These are phyloP conservation scores for Sciurus vulgaris DNA, from an alignment of 2,797 vertebrate genomes.

Conservation along the genomic window DNA sequence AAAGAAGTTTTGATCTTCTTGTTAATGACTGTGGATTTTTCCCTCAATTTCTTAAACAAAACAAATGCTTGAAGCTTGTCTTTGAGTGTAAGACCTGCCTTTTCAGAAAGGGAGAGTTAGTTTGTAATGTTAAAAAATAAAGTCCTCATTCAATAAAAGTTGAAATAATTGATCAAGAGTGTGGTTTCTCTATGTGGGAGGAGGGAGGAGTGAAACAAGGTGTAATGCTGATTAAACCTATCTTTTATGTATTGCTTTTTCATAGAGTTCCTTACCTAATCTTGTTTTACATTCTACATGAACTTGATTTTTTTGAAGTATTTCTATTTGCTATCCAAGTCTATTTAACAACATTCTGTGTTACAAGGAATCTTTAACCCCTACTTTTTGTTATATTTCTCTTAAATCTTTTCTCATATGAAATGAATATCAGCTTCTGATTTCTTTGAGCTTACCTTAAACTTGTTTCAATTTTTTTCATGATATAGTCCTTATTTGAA, in stretches of 20 bases:
- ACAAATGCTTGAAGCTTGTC: conserved; percentile 81
- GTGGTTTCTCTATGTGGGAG: conserved; percentile 81
- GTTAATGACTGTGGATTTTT: conserved; percentile 81
- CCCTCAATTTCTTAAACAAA: conserved; percentile 71
- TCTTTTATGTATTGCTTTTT: conserved; percentile 25
- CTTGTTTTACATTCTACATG: not conserved
- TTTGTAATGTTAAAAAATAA: conserved; percentile 87
- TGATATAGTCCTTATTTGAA: conserved; percentile 30
- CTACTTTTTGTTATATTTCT: conserved; percentile 50
- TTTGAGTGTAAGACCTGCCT: conserved; percentile 86
- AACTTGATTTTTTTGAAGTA: conserved; percentile 59
- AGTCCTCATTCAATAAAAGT: conserved; percentile 89
- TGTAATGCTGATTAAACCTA: not conserved
- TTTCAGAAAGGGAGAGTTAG: conserved; percentile 86
- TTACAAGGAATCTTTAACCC: conserved; percentile 25
- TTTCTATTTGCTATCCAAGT: conserved; percentile 51
- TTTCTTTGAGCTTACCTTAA: conserved; percentile 55
- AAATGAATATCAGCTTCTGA: not conserved
- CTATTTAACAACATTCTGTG: conserved; percentile 55
- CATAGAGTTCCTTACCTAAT: not conserved
- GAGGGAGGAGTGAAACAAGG: conserved; percentile 36
- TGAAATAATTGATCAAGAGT: conserved; percentile 86
- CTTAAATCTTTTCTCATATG: not conserved
- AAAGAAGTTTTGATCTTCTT: conserved; percentile 84
- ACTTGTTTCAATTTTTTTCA: not conserved